phyloP scores from a whole-genome alignment of 2,113 vertebrate species.

The Calidris pygmaea region DNA sequence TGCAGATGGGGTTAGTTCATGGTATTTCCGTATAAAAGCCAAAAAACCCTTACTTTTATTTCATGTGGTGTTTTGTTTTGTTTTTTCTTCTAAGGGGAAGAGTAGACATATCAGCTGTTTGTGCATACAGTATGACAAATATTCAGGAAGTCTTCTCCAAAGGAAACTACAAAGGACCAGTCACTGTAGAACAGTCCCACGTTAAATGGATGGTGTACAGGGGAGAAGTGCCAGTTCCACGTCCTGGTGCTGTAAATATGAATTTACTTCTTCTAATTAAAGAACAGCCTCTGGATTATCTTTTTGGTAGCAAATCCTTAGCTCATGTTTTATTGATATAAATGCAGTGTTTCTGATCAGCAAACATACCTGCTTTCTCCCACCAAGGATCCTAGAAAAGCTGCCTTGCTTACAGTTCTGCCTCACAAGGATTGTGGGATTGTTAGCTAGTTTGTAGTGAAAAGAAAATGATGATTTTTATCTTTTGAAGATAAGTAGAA shows the following conservation, averaged over 20 bases:
- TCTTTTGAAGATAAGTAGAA: background rate
- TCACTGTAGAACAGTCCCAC: slow-evolving; percentile 65
- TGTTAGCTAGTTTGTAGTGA: background rate
- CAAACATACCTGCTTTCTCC: background rate
- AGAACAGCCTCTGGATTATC: background rate
- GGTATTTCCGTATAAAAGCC: background rate
- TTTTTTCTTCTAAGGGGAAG: slow-evolving; percentile 59
- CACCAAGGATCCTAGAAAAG: background rate
- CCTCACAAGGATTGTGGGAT: background rate
- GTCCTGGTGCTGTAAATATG: slow-evolving; percentile 77
- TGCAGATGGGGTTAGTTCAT: background rate
- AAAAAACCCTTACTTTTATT: background rate
- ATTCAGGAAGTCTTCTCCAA: slow-evolving; percentile 73
- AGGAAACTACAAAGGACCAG: slow-evolving; percentile 76
- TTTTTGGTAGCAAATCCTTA: background rate
- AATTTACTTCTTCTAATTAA: background rate
- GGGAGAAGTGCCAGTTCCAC: slow-evolving; percentile 75
- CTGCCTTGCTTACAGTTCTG: background rate
- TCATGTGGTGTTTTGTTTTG: background rate
- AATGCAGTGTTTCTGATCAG: background rate
- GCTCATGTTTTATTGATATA: background rate
- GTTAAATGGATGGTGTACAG: slow-evolving; percentile 76
- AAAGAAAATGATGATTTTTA: background rate
- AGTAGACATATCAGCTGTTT: slow-evolving; percentile 72
- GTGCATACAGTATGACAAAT: slow-evolving; percentile 59